Conservation (phyloP, 2,113 vertebrate species). For the Sander lucioperca region DNA sequence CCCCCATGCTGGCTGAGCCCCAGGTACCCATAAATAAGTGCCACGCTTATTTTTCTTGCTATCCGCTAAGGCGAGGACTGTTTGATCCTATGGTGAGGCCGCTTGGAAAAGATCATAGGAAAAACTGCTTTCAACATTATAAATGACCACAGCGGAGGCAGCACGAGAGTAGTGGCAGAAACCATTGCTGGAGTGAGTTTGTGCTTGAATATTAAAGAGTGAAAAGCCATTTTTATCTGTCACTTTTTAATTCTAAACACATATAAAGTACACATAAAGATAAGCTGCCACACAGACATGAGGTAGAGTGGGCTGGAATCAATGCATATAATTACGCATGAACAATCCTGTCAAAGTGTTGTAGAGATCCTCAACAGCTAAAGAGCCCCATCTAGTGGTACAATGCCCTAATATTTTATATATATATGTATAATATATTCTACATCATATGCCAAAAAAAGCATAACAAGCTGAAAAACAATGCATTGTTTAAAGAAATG, state of each 20-base stretch:
- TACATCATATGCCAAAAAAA: not conserved
- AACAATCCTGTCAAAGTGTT: not conserved
- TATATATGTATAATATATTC: not conserved
- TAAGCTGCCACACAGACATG: slow-evolving; percentile 35
- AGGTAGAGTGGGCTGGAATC: slow-evolving; percentile 33
- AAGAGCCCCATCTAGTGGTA: slow-evolving; percentile 66
- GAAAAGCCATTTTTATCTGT: slow-evolving; percentile 52
- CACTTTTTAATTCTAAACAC: slow-evolving; percentile 58
- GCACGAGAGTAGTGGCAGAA: slow-evolving; percentile 19
- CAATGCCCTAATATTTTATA: not conserved
- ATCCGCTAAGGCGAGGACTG: slow-evolving; percentile 44
- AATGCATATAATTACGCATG: not conserved
- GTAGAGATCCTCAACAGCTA: slow-evolving; percentile 5
- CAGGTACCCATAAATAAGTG: slow-evolving; percentile 69
- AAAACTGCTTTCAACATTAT: slow-evolving; percentile 53
- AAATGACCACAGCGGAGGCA: slow-evolving; percentile 49
- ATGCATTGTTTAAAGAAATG: not conserved
- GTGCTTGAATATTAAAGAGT: slow-evolving; percentile 8
- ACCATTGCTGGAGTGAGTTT: slow-evolving; percentile 11
- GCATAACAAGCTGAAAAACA: not conserved
- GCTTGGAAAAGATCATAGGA: slow-evolving; percentile 59
- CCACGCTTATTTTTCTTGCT: slow-evolving; percentile 72
- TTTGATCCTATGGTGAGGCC: slow-evolving; percentile 57
- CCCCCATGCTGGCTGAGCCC: slow-evolving; percentile 57
- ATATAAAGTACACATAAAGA: slow-evolving; percentile 27